A percentile compares a stretch with the other conserved stretches of the same genome.
These are phyloP conservation scores for Machimus rusticus DNA, from an alignment of 2,888 invertebrate genomes.

Conservation along the genomic window DNA sequence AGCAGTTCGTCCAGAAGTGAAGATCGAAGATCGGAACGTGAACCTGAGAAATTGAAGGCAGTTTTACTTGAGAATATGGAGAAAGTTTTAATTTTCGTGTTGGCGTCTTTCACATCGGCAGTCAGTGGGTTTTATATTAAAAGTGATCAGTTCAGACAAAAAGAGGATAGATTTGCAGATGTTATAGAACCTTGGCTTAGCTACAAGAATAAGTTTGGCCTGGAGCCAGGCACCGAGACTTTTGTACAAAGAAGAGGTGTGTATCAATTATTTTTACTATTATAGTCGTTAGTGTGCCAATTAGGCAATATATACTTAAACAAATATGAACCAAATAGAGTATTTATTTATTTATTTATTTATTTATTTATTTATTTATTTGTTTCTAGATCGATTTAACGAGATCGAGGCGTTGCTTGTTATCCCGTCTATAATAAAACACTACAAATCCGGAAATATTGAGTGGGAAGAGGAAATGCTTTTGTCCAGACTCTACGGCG, in stretches of 20 bases:
- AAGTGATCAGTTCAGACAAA: not conserved
- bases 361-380: not conserved
- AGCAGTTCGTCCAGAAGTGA: not conserved
- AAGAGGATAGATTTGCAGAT: not conserved
- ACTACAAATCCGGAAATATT: conserved; percentile 32
- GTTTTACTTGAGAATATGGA: not conserved
- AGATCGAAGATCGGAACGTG: not conserved
- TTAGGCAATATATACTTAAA: not conserved
- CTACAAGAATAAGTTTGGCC: not conserved
- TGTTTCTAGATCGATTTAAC: not conserved
- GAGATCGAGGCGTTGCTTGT: conserved; percentile 45
- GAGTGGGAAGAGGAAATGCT: conserved; percentile 28
- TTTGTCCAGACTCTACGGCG: conserved; percentile 45
- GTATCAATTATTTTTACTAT: not conserved
- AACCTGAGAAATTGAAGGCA: not conserved
- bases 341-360: not conserved
- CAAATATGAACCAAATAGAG: not conserved
- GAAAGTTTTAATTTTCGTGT: not conserved
- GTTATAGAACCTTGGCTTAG: not conserved
- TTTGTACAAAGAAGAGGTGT: not conserved
- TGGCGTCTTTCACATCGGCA: not conserved
- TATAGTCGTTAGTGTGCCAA: not conserved
- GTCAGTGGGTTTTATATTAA: conserved; percentile 6
- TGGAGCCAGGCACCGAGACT: not conserved
- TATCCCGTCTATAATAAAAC: conserved; percentile 45